Evolutionary conservation across 2,113 vertebrate genomes (phyloP).

Genomic region (Smithornis capensis): DNA sequence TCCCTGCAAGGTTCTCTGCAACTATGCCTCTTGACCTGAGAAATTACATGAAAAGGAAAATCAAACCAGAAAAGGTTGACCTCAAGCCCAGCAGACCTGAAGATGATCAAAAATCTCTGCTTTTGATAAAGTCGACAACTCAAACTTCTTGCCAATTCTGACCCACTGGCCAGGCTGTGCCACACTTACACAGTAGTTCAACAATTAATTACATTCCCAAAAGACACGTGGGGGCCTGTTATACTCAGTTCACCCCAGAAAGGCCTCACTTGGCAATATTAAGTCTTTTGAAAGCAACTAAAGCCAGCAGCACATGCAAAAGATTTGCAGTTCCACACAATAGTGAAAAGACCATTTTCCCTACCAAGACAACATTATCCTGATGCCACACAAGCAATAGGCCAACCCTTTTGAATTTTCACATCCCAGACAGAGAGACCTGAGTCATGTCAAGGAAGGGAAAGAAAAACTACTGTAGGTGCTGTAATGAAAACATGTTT

Average conservation of each 20-base stretch:
- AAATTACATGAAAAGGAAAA: background rate
- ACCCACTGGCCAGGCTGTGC: background rate
- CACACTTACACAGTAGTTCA: background rate
- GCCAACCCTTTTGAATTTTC: background rate
- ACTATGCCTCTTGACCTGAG: background rate
- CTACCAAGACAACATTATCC: background rate
- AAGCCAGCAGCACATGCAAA: background rate
- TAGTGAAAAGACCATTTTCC: background rate
- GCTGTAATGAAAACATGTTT: background rate
- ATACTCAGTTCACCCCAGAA: background rate
- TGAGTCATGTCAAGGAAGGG: background rate
- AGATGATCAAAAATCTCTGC: background rate
- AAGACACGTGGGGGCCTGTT: background rate
- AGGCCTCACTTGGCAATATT: background rate
- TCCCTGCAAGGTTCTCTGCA: background rate
- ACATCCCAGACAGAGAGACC: background rate
- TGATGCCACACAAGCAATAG: rapidly evolving
- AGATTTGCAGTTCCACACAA: background rate
- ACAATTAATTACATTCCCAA: background rate
- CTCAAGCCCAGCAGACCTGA: background rate
- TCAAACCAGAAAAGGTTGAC: background rate
- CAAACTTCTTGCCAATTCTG: background rate
- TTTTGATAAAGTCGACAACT: background rate
- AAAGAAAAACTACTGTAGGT: background rate
- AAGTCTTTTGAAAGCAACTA: background rate